These are phyloP conservation scores for Eleginops maclovinus DNA, from an alignment of 2,113 vertebrate genomes.

Conservation along the genomic window DNA sequence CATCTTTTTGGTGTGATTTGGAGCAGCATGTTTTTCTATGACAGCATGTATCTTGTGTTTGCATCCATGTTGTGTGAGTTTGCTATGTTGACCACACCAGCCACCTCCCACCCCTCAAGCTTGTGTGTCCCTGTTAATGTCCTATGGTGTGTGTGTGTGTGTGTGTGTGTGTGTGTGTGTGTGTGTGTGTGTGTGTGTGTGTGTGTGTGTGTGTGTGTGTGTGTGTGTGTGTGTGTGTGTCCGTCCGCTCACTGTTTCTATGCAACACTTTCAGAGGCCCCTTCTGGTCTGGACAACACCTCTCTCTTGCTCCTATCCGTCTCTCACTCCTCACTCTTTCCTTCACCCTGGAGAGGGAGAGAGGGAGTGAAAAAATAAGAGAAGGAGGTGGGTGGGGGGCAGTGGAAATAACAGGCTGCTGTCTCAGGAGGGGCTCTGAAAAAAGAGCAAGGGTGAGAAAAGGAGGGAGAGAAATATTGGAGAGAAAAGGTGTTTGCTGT, in stretches of 20 bases:
- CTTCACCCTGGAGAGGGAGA: slow-evolving; percentile 81
- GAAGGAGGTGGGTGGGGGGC: slow-evolving; percentile 56
- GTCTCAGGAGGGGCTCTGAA: slow-evolving; percentile 77
- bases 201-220: slow-evolving; percentile 16
- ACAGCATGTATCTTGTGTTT: neutral
- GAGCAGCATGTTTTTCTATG: slow-evolving; percentile 23
- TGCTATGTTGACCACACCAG: slow-evolving; percentile 44
- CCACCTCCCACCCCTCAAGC: slow-evolving; percentile 22
- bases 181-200: slow-evolving; percentile 2
- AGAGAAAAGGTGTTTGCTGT: slow-evolving; percentile 63
- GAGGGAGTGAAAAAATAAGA: slow-evolving; percentile 68
- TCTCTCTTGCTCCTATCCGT: slow-evolving; percentile 78
- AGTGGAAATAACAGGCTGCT: slow-evolving; percentile 84
- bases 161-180: slow-evolving; percentile 2
- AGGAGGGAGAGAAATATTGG: slow-evolving; percentile 60
- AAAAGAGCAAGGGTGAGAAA: slow-evolving; percentile 60
- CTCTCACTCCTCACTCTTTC: slow-evolving; percentile 86
- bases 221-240: slow-evolving; percentile 46
- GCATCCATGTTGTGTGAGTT: slow-evolving; percentile 17
- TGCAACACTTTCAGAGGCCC: slow-evolving; percentile 80
- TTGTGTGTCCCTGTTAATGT: slow-evolving; percentile 61
- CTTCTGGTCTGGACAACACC: slow-evolving; percentile 82
- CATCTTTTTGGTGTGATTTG: slow-evolving; percentile 35
- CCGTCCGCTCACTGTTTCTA: slow-evolving; percentile 77
- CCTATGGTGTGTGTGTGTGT: slow-evolving; percentile 39